A percentile compares a stretch with the other conserved stretches of the same genome.
These are phyloP conservation scores for Chiroxiphia lanceolata DNA, from an alignment of 2,797 vertebrate genomes.

Conservation along the genomic window DNA sequence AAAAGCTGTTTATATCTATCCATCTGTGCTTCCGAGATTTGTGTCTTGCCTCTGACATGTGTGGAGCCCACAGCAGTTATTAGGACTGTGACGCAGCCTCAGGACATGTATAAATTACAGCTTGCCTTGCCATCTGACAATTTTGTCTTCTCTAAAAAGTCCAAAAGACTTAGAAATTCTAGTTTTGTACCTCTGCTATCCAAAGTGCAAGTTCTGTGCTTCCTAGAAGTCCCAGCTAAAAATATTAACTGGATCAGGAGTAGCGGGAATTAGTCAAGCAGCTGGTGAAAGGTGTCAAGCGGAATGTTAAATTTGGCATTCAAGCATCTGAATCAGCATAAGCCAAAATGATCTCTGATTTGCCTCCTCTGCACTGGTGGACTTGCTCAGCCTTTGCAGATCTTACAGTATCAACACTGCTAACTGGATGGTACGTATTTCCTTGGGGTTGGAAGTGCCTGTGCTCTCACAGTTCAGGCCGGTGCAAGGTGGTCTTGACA, in stretches of 20 bases:
- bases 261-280: neutral
- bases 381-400: neutral
- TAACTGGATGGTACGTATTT: neutral
- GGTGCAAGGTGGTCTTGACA: neutral
- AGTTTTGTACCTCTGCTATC: neutral
- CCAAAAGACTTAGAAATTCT: neutral
- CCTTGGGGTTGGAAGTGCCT: neutral
- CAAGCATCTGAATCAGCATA: neutral
- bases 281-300: neutral
- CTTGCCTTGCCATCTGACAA: neutral
- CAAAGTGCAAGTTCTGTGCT: neutral
- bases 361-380: neutral
- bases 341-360: neutral
- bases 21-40: neutral
- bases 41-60: neutral
- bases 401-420: neutral
- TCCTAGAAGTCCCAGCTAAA: neutral
- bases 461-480: neutral
- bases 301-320: slow-evolving; percentile 1
- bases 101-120: neutral
- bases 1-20: neutral
- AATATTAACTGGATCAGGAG: neutral
- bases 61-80: neutral
- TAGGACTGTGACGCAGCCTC: neutral
- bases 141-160: neutral